Percentiles rank a stretch among this genome's conserved stretches.
Evolutionary conservation across 92 coral and sea anemone genomes (phyloP).

Genomic region (Ricordea florida): DNA sequence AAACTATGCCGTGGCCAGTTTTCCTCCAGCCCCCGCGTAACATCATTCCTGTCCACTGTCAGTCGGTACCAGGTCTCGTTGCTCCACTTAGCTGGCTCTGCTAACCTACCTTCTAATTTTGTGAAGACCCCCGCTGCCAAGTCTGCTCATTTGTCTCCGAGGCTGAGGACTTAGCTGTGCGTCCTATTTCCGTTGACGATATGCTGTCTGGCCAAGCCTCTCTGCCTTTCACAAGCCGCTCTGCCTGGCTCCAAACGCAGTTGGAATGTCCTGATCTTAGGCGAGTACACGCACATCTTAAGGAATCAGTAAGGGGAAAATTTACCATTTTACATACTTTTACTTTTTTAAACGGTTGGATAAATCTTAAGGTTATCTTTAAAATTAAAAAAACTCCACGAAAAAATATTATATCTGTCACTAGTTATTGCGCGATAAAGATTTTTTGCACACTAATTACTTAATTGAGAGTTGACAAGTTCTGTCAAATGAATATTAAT

Average conservation of each 20-base stretch:
- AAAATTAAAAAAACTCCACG: no score
- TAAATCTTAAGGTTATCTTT: no score
- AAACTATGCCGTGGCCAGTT: conserved; percentile 67
- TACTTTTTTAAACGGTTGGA: no score
- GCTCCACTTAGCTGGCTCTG: conserved; percentile 67
- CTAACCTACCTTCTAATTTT: conserved; percentile 72
- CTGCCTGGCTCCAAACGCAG: conserved; percentile 56
- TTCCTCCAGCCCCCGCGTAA: conserved; percentile 63
- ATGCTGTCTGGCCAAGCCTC: neutral
- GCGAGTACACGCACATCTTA: conserved; percentile 52
- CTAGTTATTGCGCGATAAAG: no score
- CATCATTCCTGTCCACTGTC: conserved; percentile 60
- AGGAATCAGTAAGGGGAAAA: no score
- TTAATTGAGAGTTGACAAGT: no score
- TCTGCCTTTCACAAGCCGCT: conserved; percentile 27
- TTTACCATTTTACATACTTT: no score
- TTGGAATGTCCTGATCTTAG: conserved; percentile 40
- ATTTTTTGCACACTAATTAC: no score
- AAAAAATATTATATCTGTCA: no score
- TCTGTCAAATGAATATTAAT: no score
- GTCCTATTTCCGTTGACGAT: conserved; percentile 44
- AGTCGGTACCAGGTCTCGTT: conserved; percentile 61
- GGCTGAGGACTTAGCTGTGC: conserved; percentile 58
- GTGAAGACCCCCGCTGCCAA: conserved; percentile 54
- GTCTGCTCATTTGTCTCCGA: conserved; percentile 32